Evolutionary conservation across 2,113 vertebrate species (phyloP).

Genomic region (Zosterops japonicus): DNA sequence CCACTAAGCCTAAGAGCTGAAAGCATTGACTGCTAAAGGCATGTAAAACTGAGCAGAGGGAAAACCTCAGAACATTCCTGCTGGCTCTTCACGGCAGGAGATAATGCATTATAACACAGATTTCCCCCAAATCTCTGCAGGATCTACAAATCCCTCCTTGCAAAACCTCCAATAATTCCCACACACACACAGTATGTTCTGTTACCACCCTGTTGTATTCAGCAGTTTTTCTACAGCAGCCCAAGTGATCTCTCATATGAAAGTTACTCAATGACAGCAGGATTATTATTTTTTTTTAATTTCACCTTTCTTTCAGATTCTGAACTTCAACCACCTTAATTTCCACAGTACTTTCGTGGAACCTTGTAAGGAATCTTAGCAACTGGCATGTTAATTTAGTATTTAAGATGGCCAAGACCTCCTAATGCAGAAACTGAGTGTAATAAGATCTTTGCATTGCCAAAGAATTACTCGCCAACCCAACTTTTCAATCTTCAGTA

Average conservation of each 20-base stretch:
- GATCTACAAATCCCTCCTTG: conserved; percentile 38
- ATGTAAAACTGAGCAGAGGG: background rate
- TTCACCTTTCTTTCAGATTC: background rate
- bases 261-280: background rate
- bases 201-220: background rate
- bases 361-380: background rate
- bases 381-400: background rate
- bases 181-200: background rate
- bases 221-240: background rate
- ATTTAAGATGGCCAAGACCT: background rate
- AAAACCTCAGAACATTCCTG: conserved; percentile 25
- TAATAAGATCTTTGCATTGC: background rate
- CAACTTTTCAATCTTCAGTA: background rate
- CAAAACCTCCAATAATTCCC: conserved; percentile 1
- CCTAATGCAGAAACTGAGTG: background rate
- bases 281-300: background rate
- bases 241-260: background rate
- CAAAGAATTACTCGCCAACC: background rate
- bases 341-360: background rate
- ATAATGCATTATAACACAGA: conserved; percentile 37
- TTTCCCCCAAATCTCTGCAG: conserved; percentile 26
- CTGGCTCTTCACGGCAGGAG: conserved; percentile 29
- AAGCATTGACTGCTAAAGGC: background rate
- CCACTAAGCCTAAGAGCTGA: background rate
- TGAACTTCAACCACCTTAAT: background rate